Conservation (phyloP, 2,888 invertebrate species). For the Schizaphis graminum region DNA sequence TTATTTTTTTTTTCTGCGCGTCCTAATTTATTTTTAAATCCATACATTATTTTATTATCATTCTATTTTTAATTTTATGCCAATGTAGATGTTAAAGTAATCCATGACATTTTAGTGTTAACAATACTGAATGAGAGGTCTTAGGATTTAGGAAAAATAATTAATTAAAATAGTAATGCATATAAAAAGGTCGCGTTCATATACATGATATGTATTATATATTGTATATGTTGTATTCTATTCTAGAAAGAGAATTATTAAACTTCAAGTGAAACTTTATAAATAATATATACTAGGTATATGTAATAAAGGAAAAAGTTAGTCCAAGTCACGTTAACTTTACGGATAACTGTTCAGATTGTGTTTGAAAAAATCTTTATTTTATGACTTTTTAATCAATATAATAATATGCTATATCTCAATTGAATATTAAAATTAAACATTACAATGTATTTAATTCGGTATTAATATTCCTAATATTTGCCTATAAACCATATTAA, state of each 20-base stretch:
- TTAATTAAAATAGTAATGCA: slow-evolving; percentile 17
- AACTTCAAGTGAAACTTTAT: background rate
- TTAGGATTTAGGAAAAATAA: background rate
- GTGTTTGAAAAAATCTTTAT: background rate
- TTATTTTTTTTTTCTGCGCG: background rate
- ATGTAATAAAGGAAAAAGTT: background rate
- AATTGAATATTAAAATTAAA: too few species aligned
- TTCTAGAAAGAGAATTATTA: background rate
- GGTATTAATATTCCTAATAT: background rate
- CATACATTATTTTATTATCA: background rate
- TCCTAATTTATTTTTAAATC: background rate
- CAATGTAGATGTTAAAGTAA: background rate
- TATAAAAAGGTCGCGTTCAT: background rate
- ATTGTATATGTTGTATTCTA: background rate
- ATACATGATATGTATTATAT: background rate
- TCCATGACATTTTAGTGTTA: background rate
- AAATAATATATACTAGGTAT: background rate
- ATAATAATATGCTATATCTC: background rate
- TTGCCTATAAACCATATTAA: background rate
- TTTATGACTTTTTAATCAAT: background rate
- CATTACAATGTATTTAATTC: background rate
- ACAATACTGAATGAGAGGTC: background rate
- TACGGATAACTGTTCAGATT: background rate
- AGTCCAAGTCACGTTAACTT: background rate
- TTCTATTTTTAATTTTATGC: background rate